phyloP scores from a whole-genome alignment of 92 coral and sea anemone genomes.

The Actinostola sp. region DNA sequence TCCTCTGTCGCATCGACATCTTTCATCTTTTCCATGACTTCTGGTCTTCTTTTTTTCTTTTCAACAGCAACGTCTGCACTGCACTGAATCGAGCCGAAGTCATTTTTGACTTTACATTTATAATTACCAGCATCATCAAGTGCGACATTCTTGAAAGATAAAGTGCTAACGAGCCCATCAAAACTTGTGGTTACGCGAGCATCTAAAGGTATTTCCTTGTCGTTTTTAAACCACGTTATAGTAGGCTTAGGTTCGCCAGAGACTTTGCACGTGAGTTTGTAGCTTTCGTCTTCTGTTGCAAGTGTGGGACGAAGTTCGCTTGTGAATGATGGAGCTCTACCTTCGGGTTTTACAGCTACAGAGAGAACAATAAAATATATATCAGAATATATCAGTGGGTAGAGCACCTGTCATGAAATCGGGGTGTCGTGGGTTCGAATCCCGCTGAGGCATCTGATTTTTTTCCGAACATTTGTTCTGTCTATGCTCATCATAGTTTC shows the following conservation, averaged over 20 bases:
- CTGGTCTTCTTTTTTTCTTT: constrained; percentile 80
- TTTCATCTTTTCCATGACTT: constrained; percentile 69
- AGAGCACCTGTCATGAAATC: no score
- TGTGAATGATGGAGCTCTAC: constrained; percentile 74
- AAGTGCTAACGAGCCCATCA: constrained; percentile 71
- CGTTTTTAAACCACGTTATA: constrained; percentile 85
- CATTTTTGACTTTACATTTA: constrained; percentile 81
- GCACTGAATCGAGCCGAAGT: constrained; percentile 70
- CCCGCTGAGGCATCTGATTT: no score
- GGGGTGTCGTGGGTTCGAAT: no score
- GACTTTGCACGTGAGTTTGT: constrained; percentile 69
- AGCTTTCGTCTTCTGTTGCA: constrained; percentile 66
- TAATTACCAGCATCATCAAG: constrained; percentile 87
- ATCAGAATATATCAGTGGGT: not conserved
- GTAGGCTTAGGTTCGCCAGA: constrained; percentile 73
- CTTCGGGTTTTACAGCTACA: constrained; percentile 37
- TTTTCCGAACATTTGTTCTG: no score
- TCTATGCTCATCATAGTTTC: no score
- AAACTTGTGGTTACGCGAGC: constrained; percentile 67
- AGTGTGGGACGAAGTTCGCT: constrained; percentile 67
- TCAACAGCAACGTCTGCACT: constrained; percentile 81
- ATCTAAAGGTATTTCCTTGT: constrained; percentile 40
- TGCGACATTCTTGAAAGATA: constrained; percentile 56
- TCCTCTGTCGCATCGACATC: constrained; percentile 65
- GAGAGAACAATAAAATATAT: not conserved